Percentiles rank a stretch among this genome's conserved stretches.
phyloP scores from a whole-genome alignment of 2,113 vertebrate genomes.

The Sialia sialis region DNA sequence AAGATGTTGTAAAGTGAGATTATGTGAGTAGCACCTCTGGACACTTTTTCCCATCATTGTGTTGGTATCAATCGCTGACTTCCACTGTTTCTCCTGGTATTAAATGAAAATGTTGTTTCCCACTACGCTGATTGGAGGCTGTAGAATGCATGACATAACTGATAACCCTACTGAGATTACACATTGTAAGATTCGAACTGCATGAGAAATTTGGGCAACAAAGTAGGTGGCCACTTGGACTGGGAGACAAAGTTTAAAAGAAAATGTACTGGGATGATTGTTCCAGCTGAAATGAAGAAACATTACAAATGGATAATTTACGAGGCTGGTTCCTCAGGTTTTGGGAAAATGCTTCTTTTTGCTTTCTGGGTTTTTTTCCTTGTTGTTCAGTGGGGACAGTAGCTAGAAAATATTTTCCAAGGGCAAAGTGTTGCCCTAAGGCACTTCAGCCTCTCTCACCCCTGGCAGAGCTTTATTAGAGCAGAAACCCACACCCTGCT shows the following conservation, averaged over 20 bases:
- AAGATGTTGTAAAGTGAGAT: constrained; percentile 83
- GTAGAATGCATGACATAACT: constrained; percentile 76
- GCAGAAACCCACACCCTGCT: constrained; percentile 24
- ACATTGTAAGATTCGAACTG: constrained; percentile 60
- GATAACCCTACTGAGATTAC: constrained; percentile 79
- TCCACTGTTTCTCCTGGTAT: constrained; percentile 84
- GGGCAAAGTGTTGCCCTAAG: neutral
- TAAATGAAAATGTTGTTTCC: constrained; percentile 83
- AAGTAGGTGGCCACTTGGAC: constrained; percentile 43
- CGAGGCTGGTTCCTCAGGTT: neutral
- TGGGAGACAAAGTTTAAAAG: constrained; percentile 37
- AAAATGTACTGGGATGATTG: constrained; percentile 11
- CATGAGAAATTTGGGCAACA: constrained; percentile 50
- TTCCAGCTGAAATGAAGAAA: constrained; percentile 39
- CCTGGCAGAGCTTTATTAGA: neutral
- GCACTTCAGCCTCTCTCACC: neutral
- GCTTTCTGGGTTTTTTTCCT: neutral
- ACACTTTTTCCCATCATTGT: constrained; percentile 88
- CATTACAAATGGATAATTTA: constrained; percentile 26
- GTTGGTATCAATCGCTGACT: constrained; percentile 86
- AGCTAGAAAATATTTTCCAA: neutral
- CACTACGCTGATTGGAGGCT: constrained; percentile 79
- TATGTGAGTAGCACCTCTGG: constrained; percentile 82
- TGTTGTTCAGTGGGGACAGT: neutral
- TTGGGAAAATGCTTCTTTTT: neutral